phyloP scores from a whole-genome alignment of 1,140 invertebrate species.

The Manduca sexta region DNA sequence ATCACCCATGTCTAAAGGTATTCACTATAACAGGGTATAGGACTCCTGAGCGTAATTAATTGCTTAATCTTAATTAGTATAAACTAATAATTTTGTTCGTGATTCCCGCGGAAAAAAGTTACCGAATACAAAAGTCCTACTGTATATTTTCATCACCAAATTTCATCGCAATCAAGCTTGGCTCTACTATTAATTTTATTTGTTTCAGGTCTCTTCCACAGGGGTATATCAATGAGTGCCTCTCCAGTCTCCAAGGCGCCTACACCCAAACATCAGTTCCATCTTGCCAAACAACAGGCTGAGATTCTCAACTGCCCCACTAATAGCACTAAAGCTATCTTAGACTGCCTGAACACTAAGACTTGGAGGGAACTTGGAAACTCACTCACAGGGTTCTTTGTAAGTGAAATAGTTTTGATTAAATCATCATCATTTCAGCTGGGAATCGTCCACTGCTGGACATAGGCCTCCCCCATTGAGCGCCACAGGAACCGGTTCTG shows the following conservation, averaged over 20 bases:
- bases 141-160: neutral
- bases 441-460: too few relatives aligned
- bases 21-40: neutral
- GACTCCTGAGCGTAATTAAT: too few relatives aligned
- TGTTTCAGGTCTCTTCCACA: slow-evolving; percentile 78
- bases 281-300: slow-evolving; percentile 79
- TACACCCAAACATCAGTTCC: slow-evolving; percentile 72
- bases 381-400: slow-evolving; percentile 67
- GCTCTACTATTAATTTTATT: neutral
- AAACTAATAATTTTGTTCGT: too few relatives aligned
- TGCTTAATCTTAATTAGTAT: too few relatives aligned
- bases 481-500: too few relatives aligned
- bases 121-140: too few relatives aligned
- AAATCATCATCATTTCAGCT: too few relatives aligned
- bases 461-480: too few relatives aligned
- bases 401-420: too few relatives aligned
- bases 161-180: neutral
- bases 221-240: slow-evolving; percentile 79
- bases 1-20: slow-evolving; percentile 79
- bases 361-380: slow-evolving; percentile 70
- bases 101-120: neutral
- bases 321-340: slow-evolving; percentile 70
- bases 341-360: slow-evolving; percentile 77
- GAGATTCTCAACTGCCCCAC: slow-evolving; percentile 78
- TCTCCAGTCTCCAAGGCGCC: slow-evolving; percentile 63